Base-by-base conservation (phyloP, 2,113 vertebrate species). In the Nycticryphes semicollaris region DNA sequence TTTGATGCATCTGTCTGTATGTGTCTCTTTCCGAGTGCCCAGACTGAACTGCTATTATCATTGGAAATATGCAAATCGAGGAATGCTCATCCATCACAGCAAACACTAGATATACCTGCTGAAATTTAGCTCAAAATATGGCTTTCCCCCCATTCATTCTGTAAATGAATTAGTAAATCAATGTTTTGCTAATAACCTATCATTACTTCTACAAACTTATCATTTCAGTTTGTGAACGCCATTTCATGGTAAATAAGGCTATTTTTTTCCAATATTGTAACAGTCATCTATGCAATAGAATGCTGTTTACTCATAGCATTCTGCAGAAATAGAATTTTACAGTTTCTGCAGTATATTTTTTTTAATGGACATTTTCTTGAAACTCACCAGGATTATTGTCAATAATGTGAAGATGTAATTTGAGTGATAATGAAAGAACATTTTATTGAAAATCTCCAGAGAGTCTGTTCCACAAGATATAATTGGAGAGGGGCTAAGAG, bases 381-480 rank as follows among this genome's bases (percentile, higher is more conserved):
- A 84, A 39, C 33, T 70, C n/a, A 80, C 17, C 43, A 92, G 43
- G 63, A 90, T 94, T 94, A 93, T 85, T 94, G 66, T 93, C 90
- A 82, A 74, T 95, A 94, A 97, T 0, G 8, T 87, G 69, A 86
- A 94, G 57, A 93, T 96, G n/a, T 93, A 96, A 97, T 87, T 88
- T 89, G 78, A 89, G 57, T 86, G 83, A 95, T 97, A 96, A 98
- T 97, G 91, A 96, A 97, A 96, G 90, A 96, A 95, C 84, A 77
- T 96, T 97, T 96, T 93, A 75, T 83, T 97, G 83, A 75, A 95
- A 96, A 91, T 56, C 94, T 96, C 93, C 73, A 70, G 94, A 95
- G 93, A 89, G 51, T 41, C 56, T 94, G 24, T 86, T 94, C 93
- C 63, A 76, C 67, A 92, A 82, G 35, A 37, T 73, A 69, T 95